phyloP scores from a whole-genome alignment of 2,797 vertebrate genomes.

The Periparus ater region DNA sequence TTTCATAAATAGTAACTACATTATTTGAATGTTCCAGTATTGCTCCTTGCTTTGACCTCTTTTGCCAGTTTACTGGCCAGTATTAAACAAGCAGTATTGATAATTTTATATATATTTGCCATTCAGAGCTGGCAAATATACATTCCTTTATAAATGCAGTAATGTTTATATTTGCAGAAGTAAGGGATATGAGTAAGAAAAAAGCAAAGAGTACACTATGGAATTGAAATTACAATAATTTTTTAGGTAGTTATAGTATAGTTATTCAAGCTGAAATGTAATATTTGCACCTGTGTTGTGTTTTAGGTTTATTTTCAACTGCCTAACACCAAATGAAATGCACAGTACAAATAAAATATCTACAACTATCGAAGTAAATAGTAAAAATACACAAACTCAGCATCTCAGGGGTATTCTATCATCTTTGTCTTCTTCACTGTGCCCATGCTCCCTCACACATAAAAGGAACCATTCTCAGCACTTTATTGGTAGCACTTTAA shows the following conservation, averaged over 20 bases:
- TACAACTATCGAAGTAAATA: background rate
- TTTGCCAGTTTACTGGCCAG: background rate
- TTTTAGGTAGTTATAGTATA: background rate
- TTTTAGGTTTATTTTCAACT: background rate
- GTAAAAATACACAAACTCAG: background rate
- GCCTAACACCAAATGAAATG: background rate
- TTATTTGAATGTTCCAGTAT: background rate
- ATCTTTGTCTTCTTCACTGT: background rate
- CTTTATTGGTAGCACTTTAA: background rate
- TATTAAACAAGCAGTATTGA: background rate
- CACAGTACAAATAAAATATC: background rate
- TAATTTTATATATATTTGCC: background rate
- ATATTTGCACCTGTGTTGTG: background rate
- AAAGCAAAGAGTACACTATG: background rate
- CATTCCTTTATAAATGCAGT: background rate
- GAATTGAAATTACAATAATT: background rate
- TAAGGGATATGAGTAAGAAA: background rate
- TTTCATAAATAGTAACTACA: background rate
- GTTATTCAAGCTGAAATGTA: background rate
- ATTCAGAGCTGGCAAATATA: background rate
- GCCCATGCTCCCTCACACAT: background rate
- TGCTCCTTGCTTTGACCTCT: background rate
- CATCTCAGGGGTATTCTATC: background rate
- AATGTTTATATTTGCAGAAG: background rate
- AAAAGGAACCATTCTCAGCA: background rate